Base-by-base conservation (phyloP, 1,140 invertebrate genomes). In the Halyomorpha halys region DNA sequence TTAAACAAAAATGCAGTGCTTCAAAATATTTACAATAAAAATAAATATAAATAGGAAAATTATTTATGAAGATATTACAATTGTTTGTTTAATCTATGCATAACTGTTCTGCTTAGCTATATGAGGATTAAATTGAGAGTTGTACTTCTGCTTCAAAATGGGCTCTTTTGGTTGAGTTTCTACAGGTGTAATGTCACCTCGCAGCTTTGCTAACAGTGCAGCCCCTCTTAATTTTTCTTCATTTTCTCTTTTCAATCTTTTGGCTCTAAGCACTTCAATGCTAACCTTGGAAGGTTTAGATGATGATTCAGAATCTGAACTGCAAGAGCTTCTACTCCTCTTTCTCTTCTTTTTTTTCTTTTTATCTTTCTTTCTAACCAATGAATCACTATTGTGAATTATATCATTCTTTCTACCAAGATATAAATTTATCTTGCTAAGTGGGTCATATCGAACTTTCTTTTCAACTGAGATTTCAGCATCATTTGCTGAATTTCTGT, bases 71-170 rank as follows among this genome's bases (percentile, higher is more conserved):
- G 5, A 39, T 39, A 39, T 39, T 39, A 39, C 11, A 39, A 39
- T 9, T 14, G 14, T 47, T 47, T 3, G 18, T 19, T 49, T 11
- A 21, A 49, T 6, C 21, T 49, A 49, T 2, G n/a, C 53, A 56
- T 23, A 56, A 23, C 18, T 60, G 78, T 91, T 91, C 77, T 91
- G 88, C 71, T 85, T 82, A 23, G 89, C 90, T 39, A 92, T 74
- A 76, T 90, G 83, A 59, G 93, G 93, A 77, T 94, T 95, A 74
- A 91, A 96, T 76, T 95, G 91, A 9, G 90, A 92, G 79, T 93
- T 94, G 73, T 97, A 96, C 77, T 86, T 88, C 70, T 87, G 83
- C 70, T 80, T 79, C 3, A 82, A 74, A 66, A 69, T 68, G 59
- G 73, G 70, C n/a, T 65, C 18, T 25, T 69, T 74, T 67, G 60